These are phyloP conservation scores for Patagioenas fasciata DNA, from an alignment of 2,113 vertebrate species.

Conservation along the genomic window DNA sequence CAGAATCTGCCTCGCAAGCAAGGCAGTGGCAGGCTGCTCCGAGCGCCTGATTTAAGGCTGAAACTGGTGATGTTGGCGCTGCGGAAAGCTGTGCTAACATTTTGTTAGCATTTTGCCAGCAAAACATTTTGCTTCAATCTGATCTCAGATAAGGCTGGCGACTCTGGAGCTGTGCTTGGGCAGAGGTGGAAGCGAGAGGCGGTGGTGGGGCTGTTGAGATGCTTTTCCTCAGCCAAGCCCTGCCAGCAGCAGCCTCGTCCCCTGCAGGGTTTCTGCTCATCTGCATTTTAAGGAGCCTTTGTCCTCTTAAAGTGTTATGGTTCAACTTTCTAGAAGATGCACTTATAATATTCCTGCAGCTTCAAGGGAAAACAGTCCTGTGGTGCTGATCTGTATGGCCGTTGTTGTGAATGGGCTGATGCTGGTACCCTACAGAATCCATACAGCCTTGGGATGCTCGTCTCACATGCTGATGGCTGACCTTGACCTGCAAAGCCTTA, in stretches of 20 bases:
- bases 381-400: rapidly evolving
- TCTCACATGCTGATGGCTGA: neutral
- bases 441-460: neutral
- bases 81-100: neutral
- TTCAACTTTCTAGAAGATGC: neutral
- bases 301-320: neutral
- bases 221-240: neutral
- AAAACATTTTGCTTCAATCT: neutral
- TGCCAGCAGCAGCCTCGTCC: neutral
- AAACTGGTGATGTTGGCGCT: neutral
- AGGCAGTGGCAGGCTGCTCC: slow-evolving; percentile 22
- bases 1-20: slow-evolving; percentile 34
- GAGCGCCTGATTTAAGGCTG: neutral
- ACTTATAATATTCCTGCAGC: neutral
- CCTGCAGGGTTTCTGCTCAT: neutral
- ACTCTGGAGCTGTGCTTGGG: neutral
- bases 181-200: neutral
- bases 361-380: neutral
- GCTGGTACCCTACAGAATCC: neutral
- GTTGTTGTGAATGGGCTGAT: neutral
- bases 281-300: neutral
- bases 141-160: neutral
- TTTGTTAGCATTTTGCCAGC: neutral
- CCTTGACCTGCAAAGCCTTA: neutral
- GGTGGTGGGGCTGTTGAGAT: neutral